Evolutionary conservation across 53 echinoderm and acorn worm species (phyloP).

Genomic region (Holothuria scabra): DNA sequence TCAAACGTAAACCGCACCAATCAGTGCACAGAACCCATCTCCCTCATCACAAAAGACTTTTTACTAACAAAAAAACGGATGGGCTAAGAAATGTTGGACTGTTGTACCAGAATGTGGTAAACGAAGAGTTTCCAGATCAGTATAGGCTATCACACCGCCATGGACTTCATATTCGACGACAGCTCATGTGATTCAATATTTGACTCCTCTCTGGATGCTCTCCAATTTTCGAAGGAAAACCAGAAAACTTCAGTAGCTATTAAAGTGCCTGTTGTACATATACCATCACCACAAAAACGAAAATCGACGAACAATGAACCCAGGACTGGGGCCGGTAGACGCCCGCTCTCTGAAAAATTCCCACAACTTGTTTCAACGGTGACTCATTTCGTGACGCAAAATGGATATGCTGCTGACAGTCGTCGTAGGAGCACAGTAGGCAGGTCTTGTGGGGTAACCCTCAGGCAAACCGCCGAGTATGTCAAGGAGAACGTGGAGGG

Average conservation of each 20-base stretch:
- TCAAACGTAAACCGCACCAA: too few species aligned
- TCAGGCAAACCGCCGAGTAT: not conserved
- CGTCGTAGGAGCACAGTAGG: not conserved
- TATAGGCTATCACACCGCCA: too few species aligned
- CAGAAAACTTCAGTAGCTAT: not conserved
- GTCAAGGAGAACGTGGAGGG: not conserved
- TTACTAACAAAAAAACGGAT: too few species aligned
- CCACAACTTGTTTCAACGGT: slow-evolving; percentile 22
- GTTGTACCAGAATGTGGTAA: too few species aligned
- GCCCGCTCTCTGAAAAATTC: slow-evolving; percentile 17
- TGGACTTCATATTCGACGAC: slow-evolving; percentile 1
- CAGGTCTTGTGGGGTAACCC: not conserved
- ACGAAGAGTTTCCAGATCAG: too few species aligned
- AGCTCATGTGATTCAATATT: slow-evolving; percentile 6
- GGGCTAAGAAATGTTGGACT: too few species aligned
- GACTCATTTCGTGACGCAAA: not conserved
- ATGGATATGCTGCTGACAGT: slow-evolving; percentile 14
- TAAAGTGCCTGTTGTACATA: not conserved
- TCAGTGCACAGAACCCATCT: too few species aligned
- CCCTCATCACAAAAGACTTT: too few species aligned
- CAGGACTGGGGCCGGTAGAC: not conserved
- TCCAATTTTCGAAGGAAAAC: not conserved
- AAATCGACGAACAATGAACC: not conserved
- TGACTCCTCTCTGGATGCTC: slow-evolving; percentile 12
- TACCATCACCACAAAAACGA: slow-evolving; percentile 7